These are phyloP conservation scores for Ostrea denselamellosa DNA, from an alignment of 1,140 invertebrate species.

Conservation along the genomic window DNA sequence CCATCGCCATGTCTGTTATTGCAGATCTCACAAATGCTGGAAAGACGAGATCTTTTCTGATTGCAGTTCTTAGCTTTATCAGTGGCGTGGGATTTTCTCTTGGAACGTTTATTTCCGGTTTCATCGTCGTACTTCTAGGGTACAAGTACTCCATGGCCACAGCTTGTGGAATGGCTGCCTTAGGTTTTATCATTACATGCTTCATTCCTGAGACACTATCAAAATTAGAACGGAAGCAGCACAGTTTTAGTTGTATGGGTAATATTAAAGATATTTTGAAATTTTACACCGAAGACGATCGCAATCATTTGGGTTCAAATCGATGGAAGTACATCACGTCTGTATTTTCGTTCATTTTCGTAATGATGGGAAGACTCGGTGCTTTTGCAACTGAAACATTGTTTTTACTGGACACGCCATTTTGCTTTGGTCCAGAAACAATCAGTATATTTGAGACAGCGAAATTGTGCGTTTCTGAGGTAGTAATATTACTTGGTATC, in stretches of 20 bases:
- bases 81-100: background rate
- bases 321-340: background rate
- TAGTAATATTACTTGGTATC: background rate
- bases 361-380: conserved; percentile 9
- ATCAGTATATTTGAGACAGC: conserved; percentile 14
- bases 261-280: background rate
- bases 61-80: background rate
- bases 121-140: background rate
- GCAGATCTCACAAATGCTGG: conserved; percentile 9
- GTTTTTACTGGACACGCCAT: background rate
- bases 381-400: background rate
- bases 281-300: background rate
- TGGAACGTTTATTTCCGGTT: background rate
- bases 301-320: background rate
- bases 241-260: background rate
- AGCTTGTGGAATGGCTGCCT: background rate
- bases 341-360: background rate
- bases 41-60: background rate
- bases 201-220: conserved; percentile 11
- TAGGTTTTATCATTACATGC: background rate
- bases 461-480: background rate
- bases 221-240: background rate
- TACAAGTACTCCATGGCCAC: conserved; percentile 3
- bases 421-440: conserved; percentile 1
- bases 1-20: background rate